Evolutionary conservation across 2,888 invertebrate genomes (phyloP), one percentile per base, ranked within the genome.

Genomic region (Eupelmus urozonus): DNA sequence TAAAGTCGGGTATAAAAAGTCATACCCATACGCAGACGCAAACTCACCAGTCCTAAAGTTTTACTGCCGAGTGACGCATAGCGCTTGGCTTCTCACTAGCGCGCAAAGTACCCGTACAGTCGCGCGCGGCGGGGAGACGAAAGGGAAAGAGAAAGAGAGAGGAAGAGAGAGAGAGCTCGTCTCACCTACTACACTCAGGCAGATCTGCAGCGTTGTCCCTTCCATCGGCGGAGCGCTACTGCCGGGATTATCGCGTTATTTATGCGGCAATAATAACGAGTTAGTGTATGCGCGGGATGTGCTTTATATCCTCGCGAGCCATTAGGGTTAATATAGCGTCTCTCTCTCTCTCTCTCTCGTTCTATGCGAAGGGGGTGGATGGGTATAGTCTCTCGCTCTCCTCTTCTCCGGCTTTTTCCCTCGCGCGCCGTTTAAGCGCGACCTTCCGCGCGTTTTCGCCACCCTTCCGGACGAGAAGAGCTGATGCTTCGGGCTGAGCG

Each of bases 211-310:
- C 81, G 75, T 76, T 76, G 81, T 81, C 71, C 82, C 81, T 81
- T 83, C 81, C 81, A 84, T 83, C 82, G 84, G 84, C 83, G 66
- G 55, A 11, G 82, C 83, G 82, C n/a, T n/a, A n/a, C n/a, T n/a
- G n/a, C n/a, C n/a, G n/a, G 88, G 89, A 89, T 89, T 89, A 89
- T 89, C 89, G 85, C 85, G 88, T 89, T 89, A 89, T 89, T 89
- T 89, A 89, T 89, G 87, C 87, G 87, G 88, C 87, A 88, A 89
- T 89, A 89, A 89, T 89, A 89, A 89, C 88, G 89, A 89, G 87
- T 87, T 88, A 87, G 86, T 87, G 83, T 88, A 88, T 87, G 87
- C 89, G 87, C 88, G 86, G 89, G 89, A 88, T 89, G 88, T 88
- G 88, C 88, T 89, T 89, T 89, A 89, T 89, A 87, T 87, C 86